Conservation (phyloP, 2,113 vertebrate genomes). For the Festucalex cinctus region DNA sequence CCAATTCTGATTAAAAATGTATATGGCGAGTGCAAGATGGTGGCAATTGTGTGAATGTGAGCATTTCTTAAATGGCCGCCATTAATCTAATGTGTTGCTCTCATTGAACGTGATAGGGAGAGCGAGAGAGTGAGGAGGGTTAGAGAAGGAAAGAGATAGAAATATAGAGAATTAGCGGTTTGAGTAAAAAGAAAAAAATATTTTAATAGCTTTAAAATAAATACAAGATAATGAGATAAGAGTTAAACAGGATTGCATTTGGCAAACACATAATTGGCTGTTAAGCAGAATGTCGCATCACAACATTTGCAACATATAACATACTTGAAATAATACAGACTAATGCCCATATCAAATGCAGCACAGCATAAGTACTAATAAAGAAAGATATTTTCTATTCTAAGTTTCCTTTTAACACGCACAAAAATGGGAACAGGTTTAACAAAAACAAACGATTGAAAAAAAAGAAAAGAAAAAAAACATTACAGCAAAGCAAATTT, state of each 20-base stretch:
- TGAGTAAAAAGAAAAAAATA: background rate
- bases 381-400: too few species aligned
- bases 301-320: too few species aligned
- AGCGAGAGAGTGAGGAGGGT: background rate
- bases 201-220: background rate
- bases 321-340: too few species aligned
- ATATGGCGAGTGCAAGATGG: conserved; percentile 35
- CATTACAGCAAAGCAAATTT: too few species aligned
- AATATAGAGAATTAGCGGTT: background rate
- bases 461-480: too few species aligned
- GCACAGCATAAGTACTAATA: too few species aligned
- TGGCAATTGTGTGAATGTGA: conserved; percentile 33
- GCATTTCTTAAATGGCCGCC: conserved; percentile 53
- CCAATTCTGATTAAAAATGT: conserved; percentile 63
- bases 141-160: background rate
- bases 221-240: background rate
- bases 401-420: too few species aligned
- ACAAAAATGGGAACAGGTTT: too few species aligned
- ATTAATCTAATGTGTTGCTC: conserved; percentile 60
- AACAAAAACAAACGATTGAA: too few species aligned
- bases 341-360: too few species aligned
- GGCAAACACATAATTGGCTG: too few species aligned
- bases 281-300: too few species aligned
- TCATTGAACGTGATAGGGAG: conserved; percentile 8
- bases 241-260: background rate